Evolutionary conservation across 2,113 vertebrate species (phyloP).

Genomic region (Ivindomyrus marchei): DNA sequence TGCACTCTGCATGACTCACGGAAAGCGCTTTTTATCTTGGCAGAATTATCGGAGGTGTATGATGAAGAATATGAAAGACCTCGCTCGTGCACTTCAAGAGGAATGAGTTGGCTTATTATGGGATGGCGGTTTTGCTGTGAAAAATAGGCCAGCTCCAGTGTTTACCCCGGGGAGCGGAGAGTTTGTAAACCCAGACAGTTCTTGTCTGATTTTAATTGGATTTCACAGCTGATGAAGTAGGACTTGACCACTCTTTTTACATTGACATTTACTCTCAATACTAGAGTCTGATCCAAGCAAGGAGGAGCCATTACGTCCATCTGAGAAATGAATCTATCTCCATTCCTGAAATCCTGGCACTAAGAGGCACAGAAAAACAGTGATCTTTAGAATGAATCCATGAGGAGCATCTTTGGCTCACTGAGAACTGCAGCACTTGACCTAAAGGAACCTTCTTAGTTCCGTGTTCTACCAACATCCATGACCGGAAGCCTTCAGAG

Average conservation of each 20-base stretch:
- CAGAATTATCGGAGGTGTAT: slow-evolving; percentile 29
- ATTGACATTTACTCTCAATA: neutral
- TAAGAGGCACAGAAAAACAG: neutral
- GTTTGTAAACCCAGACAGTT: slow-evolving; percentile 6
- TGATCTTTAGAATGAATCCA: neutral
- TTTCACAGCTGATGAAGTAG: neutral
- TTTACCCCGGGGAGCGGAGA: neutral
- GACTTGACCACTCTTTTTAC: neutral
- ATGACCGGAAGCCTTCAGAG: neutral
- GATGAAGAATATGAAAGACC: slow-evolving; percentile 9
- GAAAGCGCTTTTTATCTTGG: slow-evolving; percentile 23
- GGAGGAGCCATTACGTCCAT: slow-evolving; percentile 33
- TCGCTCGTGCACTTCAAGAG: slow-evolving; percentile 19
- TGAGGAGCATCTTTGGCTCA: neutral
- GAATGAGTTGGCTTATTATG: neutral
- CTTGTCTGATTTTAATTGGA: slow-evolving; percentile 7
- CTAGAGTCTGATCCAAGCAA: neutral
- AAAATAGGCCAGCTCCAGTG: slow-evolving; percentile 27
- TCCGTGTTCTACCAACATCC: neutral
- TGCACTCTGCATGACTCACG: slow-evolving; percentile 16
- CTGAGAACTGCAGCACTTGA: neutral
- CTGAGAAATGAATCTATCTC: slow-evolving; percentile 23
- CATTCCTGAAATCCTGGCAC: slow-evolving; percentile 34
- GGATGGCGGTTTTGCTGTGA: slow-evolving; percentile 23
- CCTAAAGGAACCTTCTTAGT: neutral